These are phyloP conservation scores for Masticophis lateralis DNA, from an alignment of 2,797 vertebrate species.

Conservation along the genomic window DNA sequence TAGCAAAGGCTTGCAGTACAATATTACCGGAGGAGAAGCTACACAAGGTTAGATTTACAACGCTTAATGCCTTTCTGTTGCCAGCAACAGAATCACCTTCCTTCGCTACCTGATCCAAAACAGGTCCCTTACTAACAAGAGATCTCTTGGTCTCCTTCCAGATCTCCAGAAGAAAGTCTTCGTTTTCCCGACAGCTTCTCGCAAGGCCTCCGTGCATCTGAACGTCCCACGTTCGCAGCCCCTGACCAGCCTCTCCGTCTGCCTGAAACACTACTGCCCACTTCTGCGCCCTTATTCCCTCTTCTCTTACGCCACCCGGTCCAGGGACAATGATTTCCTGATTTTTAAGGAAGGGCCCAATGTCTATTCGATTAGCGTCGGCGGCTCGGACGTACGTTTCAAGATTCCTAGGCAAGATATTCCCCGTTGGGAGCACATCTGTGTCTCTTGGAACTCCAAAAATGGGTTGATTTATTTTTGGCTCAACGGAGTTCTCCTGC, in stretches of 20 bases:
- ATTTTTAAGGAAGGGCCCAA: neutral
- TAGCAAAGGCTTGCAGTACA: no score
- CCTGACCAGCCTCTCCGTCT: constrained; percentile 64
- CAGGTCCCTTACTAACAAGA: neutral
- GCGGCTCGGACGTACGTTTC: neutral
- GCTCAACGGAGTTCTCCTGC: constrained; percentile 49
- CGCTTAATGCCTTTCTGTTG: neutral
- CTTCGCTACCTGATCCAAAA: neutral
- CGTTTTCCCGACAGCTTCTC: constrained; percentile 65
- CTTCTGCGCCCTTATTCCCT: constrained; percentile 46
- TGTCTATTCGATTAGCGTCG: neutral
- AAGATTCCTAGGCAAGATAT: neutral
- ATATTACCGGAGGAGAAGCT: no score
- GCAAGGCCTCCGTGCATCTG: constrained; percentile 45
- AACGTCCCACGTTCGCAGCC: neutral
- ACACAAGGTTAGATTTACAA: no score
- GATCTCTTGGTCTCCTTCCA: neutral
- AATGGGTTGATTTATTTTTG: constrained; percentile 61
- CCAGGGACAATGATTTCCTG: no score
- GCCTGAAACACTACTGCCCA: constrained; percentile 62
- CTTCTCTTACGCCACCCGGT: no score
- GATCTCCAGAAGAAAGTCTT: constrained; percentile 70
- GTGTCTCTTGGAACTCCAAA: constrained; percentile 61
- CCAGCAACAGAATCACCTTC: neutral
- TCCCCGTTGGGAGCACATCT: constrained; percentile 57